These are phyloP conservation scores for Apistogramma diplotaenia DNA, from an alignment of 2,113 vertebrate species.

Conservation along the genomic window DNA sequence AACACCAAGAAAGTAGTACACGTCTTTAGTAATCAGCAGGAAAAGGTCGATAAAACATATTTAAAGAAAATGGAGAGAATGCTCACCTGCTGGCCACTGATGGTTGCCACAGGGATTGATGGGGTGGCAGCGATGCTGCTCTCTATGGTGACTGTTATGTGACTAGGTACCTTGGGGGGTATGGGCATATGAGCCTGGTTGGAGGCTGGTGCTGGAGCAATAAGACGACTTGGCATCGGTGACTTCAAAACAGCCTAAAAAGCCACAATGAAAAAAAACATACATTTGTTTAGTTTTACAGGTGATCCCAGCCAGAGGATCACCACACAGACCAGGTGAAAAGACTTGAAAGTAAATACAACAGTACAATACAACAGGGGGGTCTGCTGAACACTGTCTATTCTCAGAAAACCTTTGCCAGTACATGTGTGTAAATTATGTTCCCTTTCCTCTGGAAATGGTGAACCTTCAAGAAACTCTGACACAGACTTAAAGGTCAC, in stretches of 20 bases:
- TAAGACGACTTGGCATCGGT: constrained; percentile 92
- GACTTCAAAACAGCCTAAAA: constrained; percentile 87
- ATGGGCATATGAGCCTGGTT: constrained; percentile 83
- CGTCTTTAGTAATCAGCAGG: background rate
- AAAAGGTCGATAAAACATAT: background rate
- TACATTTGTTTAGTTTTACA: background rate
- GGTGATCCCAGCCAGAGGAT: background rate
- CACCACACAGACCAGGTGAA: background rate
- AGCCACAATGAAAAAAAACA: background rate
- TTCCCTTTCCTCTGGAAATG: background rate
- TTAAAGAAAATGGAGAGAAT: background rate
- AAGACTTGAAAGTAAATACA: background rate
- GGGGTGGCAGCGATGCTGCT: constrained; percentile 89
- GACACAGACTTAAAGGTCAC: constrained; percentile 61
- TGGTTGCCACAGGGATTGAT: constrained; percentile 96
- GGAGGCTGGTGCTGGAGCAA: constrained; percentile 93
- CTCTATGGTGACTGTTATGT: constrained; percentile 93
- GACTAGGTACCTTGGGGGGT: constrained; percentile 88
- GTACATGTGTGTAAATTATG: background rate
- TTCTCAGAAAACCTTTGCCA: background rate
- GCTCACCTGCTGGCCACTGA: constrained; percentile 95
- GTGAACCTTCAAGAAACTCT: background rate
- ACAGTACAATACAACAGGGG: too few relatives aligned
- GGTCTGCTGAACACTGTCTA: background rate
- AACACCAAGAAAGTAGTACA: background rate